Evolutionary conservation across 1,140 invertebrate species (phyloP).

Genomic region (Spodoptera frugiperda): DNA sequence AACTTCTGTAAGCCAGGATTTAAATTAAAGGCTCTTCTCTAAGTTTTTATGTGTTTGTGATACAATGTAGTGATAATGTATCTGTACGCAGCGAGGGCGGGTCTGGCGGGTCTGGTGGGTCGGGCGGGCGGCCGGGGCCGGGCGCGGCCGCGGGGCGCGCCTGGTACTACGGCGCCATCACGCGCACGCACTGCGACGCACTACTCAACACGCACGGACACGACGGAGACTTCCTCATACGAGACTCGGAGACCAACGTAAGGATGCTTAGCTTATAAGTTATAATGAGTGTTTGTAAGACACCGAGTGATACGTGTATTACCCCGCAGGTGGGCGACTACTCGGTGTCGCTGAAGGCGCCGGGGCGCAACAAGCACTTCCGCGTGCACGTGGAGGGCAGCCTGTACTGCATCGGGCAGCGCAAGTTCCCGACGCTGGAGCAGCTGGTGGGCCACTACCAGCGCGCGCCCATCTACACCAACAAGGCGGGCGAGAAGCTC

Average conservation of each 20-base stretch:
- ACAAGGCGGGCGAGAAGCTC: slow-evolving; percentile 97
- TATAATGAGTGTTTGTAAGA: too few species aligned
- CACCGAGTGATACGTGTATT: too few species aligned
- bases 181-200: slow-evolving; percentile 97
- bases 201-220: slow-evolving; percentile 97
- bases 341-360: slow-evolving; percentile 99
- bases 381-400: slow-evolving; percentile 98
- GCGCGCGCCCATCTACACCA: slow-evolving; percentile 99
- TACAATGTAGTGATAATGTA: neutral
- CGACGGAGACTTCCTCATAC: slow-evolving; percentile 99
- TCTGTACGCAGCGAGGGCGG: slow-evolving; percentile 37
- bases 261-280: neutral
- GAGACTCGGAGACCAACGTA: slow-evolving; percentile 99
- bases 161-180: slow-evolving; percentile 99
- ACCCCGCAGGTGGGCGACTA: slow-evolving; percentile 97
- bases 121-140: slow-evolving; percentile 56
- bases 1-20: too few species aligned
- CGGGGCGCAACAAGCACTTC: slow-evolving; percentile 99
- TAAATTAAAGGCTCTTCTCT: too few species aligned
- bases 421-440: slow-evolving; percentile 98
- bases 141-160: slow-evolving; percentile 88
- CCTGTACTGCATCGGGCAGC: slow-evolving; percentile 98
- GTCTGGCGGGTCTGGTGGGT: slow-evolving; percentile 56
- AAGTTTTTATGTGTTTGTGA: too few species aligned
- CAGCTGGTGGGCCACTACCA: slow-evolving; percentile 99